Evolutionary conservation across 2,113 vertebrate genomes (phyloP).

Genomic region (Anarhynchus alexandrinus): DNA sequence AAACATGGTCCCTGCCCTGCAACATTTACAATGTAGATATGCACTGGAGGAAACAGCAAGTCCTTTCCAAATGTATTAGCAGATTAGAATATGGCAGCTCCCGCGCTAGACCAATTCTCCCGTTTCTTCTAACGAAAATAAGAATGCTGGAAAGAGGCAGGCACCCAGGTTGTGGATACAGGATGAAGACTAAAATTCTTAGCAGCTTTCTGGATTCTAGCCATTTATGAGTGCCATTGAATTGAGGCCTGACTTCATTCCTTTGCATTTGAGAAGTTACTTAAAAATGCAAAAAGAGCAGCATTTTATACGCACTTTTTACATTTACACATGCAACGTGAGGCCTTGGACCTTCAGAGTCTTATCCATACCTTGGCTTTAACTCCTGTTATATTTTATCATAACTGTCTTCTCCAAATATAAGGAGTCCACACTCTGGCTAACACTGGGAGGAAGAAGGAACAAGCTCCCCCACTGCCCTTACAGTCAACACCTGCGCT

Average conservation of each 20-base stretch:
- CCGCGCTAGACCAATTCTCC: not conserved
- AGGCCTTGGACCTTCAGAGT: not conserved
- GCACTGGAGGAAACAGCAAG: not conserved
- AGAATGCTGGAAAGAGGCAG: not conserved
- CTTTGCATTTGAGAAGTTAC: not conserved
- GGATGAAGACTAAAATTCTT: not conserved
- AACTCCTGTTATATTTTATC: not conserved
- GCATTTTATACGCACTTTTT: not conserved
- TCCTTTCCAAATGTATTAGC: not conserved
- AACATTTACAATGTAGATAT: not conserved
- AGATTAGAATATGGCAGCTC: not conserved
- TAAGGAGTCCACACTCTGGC: not conserved
- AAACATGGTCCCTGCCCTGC: not conserved
- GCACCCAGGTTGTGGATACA: not conserved
- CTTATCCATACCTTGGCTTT: not conserved
- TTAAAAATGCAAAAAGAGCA: not conserved
- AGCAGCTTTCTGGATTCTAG: not conserved
- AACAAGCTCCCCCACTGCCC: not conserved
- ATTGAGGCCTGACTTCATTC: not conserved
- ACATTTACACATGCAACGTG: not conserved
- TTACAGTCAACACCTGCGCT: not conserved
- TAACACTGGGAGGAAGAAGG: not conserved
- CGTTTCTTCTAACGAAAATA: not conserved
- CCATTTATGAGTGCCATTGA: not conserved
- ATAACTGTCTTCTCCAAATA: not conserved